A percentile compares a stretch with the other conserved stretches of the same genome.
phyloP scores from a whole-genome alignment of 2,113 vertebrate genomes.

The Gulo gulo region DNA sequence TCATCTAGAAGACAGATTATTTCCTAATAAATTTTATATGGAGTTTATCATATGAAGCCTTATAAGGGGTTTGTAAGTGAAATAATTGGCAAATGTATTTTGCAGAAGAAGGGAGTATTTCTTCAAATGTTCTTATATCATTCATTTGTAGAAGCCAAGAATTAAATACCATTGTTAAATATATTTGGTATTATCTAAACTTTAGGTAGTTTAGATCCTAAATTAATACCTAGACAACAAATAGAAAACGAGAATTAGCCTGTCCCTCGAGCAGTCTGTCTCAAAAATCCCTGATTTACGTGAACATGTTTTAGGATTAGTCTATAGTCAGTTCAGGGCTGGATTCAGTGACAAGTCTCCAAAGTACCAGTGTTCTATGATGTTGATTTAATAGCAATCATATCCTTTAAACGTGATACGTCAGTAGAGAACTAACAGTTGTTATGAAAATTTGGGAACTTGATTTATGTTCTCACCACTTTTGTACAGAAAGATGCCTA shows the following conservation, averaged over 20 bases:
- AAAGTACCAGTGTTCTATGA: not conserved
- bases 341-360: not conserved
- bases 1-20: not conserved
- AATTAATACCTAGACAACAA: not conserved
- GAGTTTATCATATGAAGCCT: not conserved
- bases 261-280: not conserved
- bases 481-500: not conserved
- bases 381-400: not conserved
- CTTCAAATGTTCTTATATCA: not conserved
- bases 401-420: not conserved
- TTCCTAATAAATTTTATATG: not conserved
- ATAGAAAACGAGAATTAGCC: not conserved
- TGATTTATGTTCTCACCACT: conserved; percentile 2
- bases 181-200: not conserved
- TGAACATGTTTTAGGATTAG: not conserved
- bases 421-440: conserved; percentile 13
- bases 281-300: not conserved
- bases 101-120: not conserved
- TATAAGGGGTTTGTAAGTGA: not conserved
- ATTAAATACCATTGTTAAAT: conserved; percentile 2
- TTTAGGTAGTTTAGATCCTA: not conserved
- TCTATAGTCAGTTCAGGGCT: not conserved
- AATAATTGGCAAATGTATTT: not conserved
- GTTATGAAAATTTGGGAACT: not conserved
- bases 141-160: not conserved